Evolutionary conservation across 2,888 invertebrate genomes (phyloP).

Genomic region (Bursaphelenchus okinawaensis): DNA sequence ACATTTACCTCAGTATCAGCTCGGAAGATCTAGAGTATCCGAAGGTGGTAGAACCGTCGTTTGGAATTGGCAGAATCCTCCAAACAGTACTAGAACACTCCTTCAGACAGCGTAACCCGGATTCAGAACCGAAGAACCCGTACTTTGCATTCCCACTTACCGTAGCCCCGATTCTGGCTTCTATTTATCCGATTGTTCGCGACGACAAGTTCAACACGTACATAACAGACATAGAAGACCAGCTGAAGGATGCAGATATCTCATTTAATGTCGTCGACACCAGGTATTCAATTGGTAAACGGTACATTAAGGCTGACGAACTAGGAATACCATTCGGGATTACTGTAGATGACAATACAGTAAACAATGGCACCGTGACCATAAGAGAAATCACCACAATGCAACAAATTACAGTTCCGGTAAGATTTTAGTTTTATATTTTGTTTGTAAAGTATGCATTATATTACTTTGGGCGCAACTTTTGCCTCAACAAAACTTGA

Average conservation of each 20-base stretch:
- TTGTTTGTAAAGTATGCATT: no score
- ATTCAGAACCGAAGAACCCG: constrained; percentile 80
- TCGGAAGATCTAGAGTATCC: constrained; percentile 64
- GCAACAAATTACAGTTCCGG: constrained; percentile 82
- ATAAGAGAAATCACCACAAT: constrained; percentile 87
- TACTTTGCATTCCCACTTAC: constrained; percentile 52
- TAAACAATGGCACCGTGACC: constrained; percentile 78
- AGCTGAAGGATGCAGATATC: constrained; percentile 72
- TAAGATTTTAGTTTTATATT: constrained; percentile 60
- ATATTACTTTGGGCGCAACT: no score
- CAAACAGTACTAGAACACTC: constrained; percentile 92
- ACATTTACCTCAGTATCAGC: constrained; percentile 78
- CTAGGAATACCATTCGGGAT: constrained; percentile 85
- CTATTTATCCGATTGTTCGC: constrained; percentile 71
- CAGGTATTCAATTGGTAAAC: not conserved
- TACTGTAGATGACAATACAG: constrained; percentile 85
- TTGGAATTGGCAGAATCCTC: constrained; percentile 92
- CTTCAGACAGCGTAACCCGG: constrained; percentile 81
- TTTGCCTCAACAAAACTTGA: no score
- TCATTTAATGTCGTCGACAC: constrained; percentile 67
- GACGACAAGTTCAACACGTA: constrained; percentile 82
- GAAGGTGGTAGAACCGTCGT: constrained; percentile 94
- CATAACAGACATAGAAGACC: constrained; percentile 61
- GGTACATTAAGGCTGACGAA: constrained; percentile 77
- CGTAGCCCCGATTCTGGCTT: not conserved